A percentile compares a stretch with the other conserved stretches of the same genome.
Conservation (phyloP, 2,113 vertebrate species). For the Actenoides lindsayi region DNA sequence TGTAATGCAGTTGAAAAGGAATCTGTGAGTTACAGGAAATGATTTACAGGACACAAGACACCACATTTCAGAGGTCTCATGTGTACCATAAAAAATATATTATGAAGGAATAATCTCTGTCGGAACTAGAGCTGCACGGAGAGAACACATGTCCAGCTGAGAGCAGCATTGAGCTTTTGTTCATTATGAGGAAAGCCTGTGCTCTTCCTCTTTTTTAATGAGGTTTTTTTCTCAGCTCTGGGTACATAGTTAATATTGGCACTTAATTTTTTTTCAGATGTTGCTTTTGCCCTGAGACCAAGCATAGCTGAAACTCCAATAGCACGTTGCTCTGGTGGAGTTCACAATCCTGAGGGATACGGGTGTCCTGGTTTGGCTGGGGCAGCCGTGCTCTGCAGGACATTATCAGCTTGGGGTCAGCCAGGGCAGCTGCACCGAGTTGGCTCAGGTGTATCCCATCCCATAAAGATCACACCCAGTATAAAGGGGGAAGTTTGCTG, state of each 20-base stretch:
- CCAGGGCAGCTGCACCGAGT: not conserved
- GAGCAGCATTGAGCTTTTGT: conserved; percentile 92
- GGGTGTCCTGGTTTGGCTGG: not conserved
- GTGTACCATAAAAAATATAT: conserved; percentile 75
- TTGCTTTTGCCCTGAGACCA: conserved; percentile 22
- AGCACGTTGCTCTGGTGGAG: not conserved
- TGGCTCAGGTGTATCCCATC: not conserved
- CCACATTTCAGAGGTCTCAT: conserved; percentile 74
- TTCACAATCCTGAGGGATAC: not conserved
- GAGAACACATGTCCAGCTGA: conserved; percentile 85
- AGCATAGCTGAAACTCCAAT: not conserved
- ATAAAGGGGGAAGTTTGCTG: not conserved
- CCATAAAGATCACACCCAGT: not conserved
- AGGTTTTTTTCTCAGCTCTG: conserved; percentile 23
- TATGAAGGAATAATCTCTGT: conserved; percentile 73
- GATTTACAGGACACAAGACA: conserved; percentile 73
- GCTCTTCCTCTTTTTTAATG: conserved; percentile 49
- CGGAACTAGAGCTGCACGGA: conserved; percentile 51
- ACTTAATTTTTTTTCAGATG: conserved; percentile 38
- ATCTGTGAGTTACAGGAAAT: conserved; percentile 55
- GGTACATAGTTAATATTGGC: conserved; percentile 58
- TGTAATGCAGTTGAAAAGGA: conserved; percentile 59
- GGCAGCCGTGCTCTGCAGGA: not conserved
- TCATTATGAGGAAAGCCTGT: conserved; percentile 48
- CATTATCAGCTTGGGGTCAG: not conserved